phyloP scores from a whole-genome alignment of 2,888 invertebrate species.

The Sinodicranocentrus sp. region DNA sequence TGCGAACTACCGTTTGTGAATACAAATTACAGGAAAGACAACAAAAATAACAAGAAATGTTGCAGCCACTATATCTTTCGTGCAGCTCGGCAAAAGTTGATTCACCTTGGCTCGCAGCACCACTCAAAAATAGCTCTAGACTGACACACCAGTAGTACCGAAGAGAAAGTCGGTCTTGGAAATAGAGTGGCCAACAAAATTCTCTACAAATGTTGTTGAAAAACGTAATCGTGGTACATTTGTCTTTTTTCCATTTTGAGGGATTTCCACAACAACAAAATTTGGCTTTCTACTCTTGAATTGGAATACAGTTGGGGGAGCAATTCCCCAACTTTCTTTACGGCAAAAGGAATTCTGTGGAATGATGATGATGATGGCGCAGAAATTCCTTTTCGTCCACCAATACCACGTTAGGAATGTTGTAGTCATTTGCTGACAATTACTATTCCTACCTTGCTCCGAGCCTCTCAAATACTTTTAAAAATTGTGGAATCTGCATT shows the following conservation, averaged over 20 bases:
- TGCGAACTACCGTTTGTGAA: conserved; percentile 47
- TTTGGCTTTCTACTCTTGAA: too few species aligned
- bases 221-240: conserved; percentile 24
- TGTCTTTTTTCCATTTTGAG: conserved; percentile 34
- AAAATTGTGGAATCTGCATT: conserved; percentile 12
- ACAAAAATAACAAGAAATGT: conserved; percentile 8
- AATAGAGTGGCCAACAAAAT: background rate
- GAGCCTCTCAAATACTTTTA: too few species aligned
- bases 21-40: conserved; percentile 54
- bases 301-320: too few species aligned
- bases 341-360: conserved; percentile 15
- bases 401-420: background rate
- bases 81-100: background rate
- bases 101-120: background rate
- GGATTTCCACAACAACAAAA: conserved; percentile 30
- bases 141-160: too few species aligned
- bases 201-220: background rate
- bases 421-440: background rate
- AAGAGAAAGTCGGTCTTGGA: background rate
- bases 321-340: background rate
- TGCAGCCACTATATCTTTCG: background rate
- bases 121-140: background rate
- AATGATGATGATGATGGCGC: background rate
- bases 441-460: background rate
- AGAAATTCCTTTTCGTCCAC: background rate